phyloP scores from a whole-genome alignment of 2,888 invertebrate genomes.

The Idaea aversata region DNA sequence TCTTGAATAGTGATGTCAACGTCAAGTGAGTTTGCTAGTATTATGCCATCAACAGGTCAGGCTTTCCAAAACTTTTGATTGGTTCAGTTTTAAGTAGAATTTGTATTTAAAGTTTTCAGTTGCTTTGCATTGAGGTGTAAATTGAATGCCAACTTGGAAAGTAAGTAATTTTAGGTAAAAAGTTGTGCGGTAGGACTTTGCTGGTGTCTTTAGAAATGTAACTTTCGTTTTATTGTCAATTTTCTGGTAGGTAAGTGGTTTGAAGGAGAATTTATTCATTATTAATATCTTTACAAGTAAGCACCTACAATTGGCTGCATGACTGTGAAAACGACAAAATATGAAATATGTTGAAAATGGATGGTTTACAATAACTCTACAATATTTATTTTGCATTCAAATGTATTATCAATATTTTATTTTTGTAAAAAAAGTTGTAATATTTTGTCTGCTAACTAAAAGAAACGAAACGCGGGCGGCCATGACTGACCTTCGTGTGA shows the following conservation, averaged over 20 bases:
- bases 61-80: constrained; percentile 50
- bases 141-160: constrained; percentile 56
- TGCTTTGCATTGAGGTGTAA: constrained; percentile 57
- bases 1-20: constrained; percentile 11
- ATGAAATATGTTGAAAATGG: too few relatives aligned
- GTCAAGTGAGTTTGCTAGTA: constrained; percentile 13
- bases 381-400: too few relatives aligned
- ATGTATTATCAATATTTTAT: too few relatives aligned
- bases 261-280: neutral
- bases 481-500: too few relatives aligned
- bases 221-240: neutral
- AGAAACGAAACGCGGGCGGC: too few relatives aligned
- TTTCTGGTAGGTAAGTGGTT: neutral
- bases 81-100: constrained; percentile 53
- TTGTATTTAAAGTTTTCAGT: constrained; percentile 54
- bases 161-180: constrained; percentile 46
- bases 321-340: too few relatives aligned
- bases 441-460: too few relatives aligned
- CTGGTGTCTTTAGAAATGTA: constrained; percentile 8
- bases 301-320: too few relatives aligned
- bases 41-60: constrained; percentile 21
- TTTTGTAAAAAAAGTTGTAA: too few relatives aligned
- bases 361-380: too few relatives aligned
- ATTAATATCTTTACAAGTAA: too few relatives aligned
- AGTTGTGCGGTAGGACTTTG: constrained; percentile 37